These are phyloP conservation scores for Sakesphorus luctuosus DNA, from an alignment of 2,113 vertebrate species.

Conservation along the genomic window DNA sequence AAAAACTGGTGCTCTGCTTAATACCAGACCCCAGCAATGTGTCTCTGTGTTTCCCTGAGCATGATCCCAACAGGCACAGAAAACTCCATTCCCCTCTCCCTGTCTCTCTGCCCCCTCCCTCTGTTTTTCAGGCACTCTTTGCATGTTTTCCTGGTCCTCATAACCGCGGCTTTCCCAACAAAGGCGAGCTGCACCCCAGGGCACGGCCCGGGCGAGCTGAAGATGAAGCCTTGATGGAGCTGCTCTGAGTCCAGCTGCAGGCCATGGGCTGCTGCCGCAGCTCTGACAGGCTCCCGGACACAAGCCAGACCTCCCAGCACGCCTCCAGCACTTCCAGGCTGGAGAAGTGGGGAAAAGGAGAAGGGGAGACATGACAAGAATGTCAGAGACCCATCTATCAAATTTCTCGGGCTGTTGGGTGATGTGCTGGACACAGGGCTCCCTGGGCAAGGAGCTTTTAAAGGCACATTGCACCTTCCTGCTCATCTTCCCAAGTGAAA, in stretches of 20 bases:
- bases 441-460: constrained; percentile 13
- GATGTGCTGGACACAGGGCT: constrained; percentile 28
- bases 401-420: constrained; percentile 36
- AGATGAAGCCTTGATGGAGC: constrained; percentile 69
- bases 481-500: constrained; percentile 8
- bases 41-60: background rate
- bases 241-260: constrained; percentile 71
- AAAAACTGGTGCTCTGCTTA: background rate
- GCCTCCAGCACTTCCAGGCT: constrained; percentile 38
- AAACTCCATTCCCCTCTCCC: background rate
- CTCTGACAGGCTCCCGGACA: constrained; percentile 75
- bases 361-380: constrained; percentile 61
- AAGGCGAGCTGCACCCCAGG: constrained; percentile 67
- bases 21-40: background rate
- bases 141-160: constrained; percentile 52
- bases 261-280: constrained; percentile 76
- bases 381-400: constrained; percentile 70
- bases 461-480: constrained; percentile 20
- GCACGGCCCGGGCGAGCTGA: constrained; percentile 45
- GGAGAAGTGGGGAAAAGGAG: background rate
- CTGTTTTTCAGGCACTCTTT: background rate
- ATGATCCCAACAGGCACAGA: background rate
- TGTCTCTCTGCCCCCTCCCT: background rate
- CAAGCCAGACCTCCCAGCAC: constrained; percentile 82
- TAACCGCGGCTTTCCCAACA: constrained; percentile 72